phyloP scores from a whole-genome alignment of 2,797 vertebrate species.

The Sebastes iracundus region DNA sequence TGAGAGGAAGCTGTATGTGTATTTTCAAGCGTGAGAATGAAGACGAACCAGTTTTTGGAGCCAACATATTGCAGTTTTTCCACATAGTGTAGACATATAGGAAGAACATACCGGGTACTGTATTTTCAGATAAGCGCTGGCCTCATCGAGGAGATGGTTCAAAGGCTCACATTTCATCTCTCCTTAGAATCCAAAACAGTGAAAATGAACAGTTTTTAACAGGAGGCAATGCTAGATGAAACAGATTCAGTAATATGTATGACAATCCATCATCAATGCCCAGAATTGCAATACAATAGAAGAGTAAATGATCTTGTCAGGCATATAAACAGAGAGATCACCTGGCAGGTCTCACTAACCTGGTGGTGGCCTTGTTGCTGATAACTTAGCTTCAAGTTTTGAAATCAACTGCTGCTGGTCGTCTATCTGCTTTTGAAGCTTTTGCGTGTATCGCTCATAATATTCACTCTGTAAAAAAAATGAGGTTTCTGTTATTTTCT shows the following conservation, averaged over 20 bases:
- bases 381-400: conserved; percentile 83
- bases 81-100: background rate
- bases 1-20: conserved; percentile 46
- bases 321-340: background rate
- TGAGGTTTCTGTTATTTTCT: conserved; percentile 17
- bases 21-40: conserved; percentile 11
- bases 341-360: conserved; percentile 70
- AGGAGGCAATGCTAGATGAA: background rate
- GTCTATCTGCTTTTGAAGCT: conserved; percentile 91
- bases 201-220: conserved; percentile 7
- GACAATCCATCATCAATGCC: background rate
- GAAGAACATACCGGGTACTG: conserved; percentile 77
- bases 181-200: conserved; percentile 78
- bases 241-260: background rate
- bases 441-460: conserved; percentile 89
- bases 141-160: conserved; percentile 86
- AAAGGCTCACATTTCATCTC: conserved; percentile 81
- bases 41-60: background rate
- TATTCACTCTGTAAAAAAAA: conserved; percentile 88
- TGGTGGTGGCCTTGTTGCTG: conserved; percentile 68
- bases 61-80: background rate
- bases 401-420: conserved; percentile 89
- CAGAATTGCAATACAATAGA: background rate
- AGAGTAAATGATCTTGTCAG: background rate
- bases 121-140: conserved; percentile 83